Evolutionary conservation across 2,113 vertebrate genomes (phyloP), one percentile per base, ranked within the genome.

Genomic region (Mohoua ochrocephala): DNA sequence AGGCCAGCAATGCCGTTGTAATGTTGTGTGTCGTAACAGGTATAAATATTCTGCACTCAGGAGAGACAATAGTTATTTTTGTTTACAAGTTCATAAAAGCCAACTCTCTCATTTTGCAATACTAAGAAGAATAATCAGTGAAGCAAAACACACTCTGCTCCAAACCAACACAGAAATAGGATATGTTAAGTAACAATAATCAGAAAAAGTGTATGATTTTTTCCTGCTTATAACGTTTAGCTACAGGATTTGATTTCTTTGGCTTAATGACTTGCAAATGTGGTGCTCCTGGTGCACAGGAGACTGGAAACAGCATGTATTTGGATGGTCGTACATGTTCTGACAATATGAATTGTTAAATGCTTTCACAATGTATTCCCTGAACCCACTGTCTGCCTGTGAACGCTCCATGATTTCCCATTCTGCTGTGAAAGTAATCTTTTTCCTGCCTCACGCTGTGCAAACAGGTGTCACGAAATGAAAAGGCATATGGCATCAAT

Each of bases 401-500:
- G 45, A 82, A 57, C 11, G 5, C 69, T 47, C 57, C 52, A 5
- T 19, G 60, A 39, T 54, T 71, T 91, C 92, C 69, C 53, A 39
- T 78, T 91, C 81, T 88, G 54, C 90, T 93, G 90, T 85, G 80
- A n/a, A 75, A 91, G 68, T 75, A 84, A 96, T 94, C 33, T 74
- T 79, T 74, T 88, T 96, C 88, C 69, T 92, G 81, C 81, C 70
- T 87, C 97, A 74, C 8, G 39, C 95, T 94, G 94, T 94, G 93
- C 73, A 89, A 96, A 87, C 94, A 97, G 95, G 95, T 96, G 90
- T 88, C 88, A 91, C 26, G 5, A 93, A 96, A 96, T 92, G 77
- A 77, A 96, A 96, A 97, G 96, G 64, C 95, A 94, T 97, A 95
- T 96, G 95, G 93, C 57, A 53, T 82, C 63, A 86, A 39, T 26